A percentile compares a stretch with the other conserved stretches of the same genome.
Evolutionary conservation across 2,113 vertebrate species (phyloP).

Genomic region (Paracyprichromis sp.): DNA sequence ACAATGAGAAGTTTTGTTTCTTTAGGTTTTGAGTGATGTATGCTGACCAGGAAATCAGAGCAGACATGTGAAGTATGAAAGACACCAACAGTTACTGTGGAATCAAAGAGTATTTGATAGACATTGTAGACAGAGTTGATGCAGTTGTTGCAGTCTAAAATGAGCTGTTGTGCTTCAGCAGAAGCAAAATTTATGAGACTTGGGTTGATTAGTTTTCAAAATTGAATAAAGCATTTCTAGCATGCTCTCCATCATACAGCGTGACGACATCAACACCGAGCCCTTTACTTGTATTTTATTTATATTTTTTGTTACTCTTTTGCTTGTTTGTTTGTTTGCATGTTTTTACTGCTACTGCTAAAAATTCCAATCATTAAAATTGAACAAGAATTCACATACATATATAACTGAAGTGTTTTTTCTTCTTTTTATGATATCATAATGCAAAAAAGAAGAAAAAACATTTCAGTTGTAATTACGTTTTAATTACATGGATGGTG

Average conservation of each 20-base stretch:
- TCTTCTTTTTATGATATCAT: background rate
- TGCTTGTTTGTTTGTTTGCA: background rate
- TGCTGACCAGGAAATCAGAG: background rate
- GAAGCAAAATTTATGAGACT: background rate
- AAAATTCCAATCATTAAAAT: background rate
- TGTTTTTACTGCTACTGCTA: background rate
- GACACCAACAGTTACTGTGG: background rate
- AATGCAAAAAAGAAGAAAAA: background rate
- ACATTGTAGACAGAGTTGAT: background rate
- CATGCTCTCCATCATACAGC: background rate
- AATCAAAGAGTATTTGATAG: background rate
- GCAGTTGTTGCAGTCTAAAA: background rate
- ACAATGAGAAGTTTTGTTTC: background rate
- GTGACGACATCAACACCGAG: background rate
- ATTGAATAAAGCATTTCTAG: background rate
- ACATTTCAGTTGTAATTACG: background rate
- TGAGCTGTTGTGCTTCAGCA: background rate
- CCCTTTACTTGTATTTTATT: background rate
- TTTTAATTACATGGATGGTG: background rate
- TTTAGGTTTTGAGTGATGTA: background rate
- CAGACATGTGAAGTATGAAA: background rate
- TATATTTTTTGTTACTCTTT: background rate
- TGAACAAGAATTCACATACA: background rate
- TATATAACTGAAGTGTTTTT: background rate
- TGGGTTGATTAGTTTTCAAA: background rate